Conservation (phyloP, 2,113 vertebrate species). For the Oostethus manadensis region DNA sequence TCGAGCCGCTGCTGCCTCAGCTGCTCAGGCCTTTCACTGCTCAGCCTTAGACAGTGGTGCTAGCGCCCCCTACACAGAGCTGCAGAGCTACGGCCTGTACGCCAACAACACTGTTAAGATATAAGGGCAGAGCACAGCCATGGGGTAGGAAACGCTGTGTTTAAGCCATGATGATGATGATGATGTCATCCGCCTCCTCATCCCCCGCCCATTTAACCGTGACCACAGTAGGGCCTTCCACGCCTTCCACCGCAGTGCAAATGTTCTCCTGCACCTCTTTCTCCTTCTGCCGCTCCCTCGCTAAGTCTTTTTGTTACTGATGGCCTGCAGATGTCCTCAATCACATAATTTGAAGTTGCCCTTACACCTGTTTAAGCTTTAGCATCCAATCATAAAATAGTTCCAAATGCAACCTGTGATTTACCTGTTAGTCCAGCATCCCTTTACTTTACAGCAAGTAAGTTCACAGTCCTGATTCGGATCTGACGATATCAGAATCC, state of each 20-base stretch:
- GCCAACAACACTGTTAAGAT: conserved; percentile 77
- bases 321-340: conserved; percentile 44
- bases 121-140: conserved; percentile 71
- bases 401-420: not conserved
- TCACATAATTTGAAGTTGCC: conserved; percentile 62
- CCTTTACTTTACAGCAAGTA: too few species aligned
- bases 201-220: conserved; percentile 62
- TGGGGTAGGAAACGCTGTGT: conserved; percentile 69
- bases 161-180: conserved; percentile 56
- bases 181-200: conserved; percentile 59
- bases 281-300: conserved; percentile 38
- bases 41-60: conserved; percentile 77
- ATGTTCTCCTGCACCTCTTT: conserved; percentile 54
- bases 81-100: conserved; percentile 76
- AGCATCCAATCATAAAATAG: not conserved
- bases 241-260: conserved; percentile 64
- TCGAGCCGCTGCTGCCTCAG: conserved; percentile 65
- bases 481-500: too few species aligned
- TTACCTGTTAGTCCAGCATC: not conserved
- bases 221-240: conserved; percentile 62
- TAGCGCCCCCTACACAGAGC: conserved; percentile 75
- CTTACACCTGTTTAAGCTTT: conserved; percentile 40
- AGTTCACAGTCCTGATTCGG: too few species aligned
- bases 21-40: conserved; percentile 80
- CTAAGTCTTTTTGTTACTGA: conserved; percentile 48